Evolutionary conservation across 2,113 vertebrate genomes (phyloP), one percentile per base, ranked within the genome.

Genomic region (Panthera tigris): DNA sequence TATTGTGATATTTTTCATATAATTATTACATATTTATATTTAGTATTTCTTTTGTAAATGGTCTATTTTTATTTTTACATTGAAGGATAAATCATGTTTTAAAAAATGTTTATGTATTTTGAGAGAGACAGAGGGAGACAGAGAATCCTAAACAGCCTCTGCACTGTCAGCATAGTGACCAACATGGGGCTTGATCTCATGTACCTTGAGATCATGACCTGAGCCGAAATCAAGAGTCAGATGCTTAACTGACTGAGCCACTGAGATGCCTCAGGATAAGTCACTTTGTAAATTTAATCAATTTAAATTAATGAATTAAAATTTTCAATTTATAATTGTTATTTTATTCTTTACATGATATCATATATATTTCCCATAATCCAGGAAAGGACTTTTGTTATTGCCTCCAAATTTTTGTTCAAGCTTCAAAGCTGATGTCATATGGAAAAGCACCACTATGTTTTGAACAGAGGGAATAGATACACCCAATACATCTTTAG

Each of bases 391-490:
- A 85, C 33, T 80, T 94, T 91, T 93, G 5, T 36, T 95, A 1
- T 91, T 91, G 13, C 23, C 0, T 81, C 31, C 31, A 39, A 92
- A 82, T 92, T 88, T 92, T 90, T 21, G 7, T 78, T 90, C 50
- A 78, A 81, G 31, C 12, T 27, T 94, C 45, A 92, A 90, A 90
- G 10, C 4, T 95, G 33, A 90, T 19, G 31, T 65, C 31, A 66
- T 61, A 65, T 45, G 10, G 16, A 52, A 23, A 95, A 80, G 3
- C 27, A 27, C 9, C 68, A 80, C 7, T 25, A 13, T 29, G 14
- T 86, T 97, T 95, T 89, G 79, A 86, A 79, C 14, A 91, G 29
- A 90, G 41, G 36, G 68, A 21, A 69, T 82, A 36, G 39, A 66
- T 33, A 80, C 1, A 69, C 16, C 3, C 0, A 50, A 12, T 21